Conservation (phyloP, 1,140 invertebrate species). For the Neotoxoptera formosana region DNA sequence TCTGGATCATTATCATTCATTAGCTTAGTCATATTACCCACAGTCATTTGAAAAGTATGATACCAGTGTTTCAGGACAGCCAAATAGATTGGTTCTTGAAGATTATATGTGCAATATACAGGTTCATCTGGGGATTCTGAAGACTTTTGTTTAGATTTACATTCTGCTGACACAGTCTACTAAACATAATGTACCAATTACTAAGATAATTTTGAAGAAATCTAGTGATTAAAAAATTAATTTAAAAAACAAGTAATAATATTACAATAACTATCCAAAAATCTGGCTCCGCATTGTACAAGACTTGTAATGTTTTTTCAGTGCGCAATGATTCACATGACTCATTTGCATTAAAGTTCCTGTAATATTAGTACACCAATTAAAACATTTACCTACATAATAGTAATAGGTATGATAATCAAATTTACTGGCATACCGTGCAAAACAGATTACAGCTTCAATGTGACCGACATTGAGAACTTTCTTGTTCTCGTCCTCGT, state of each 20-base stretch:
- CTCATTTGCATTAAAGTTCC: constrained; percentile 38
- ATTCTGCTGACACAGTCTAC: constrained; percentile 46
- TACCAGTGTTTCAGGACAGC: constrained; percentile 51
- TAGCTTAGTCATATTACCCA: constrained; percentile 29
- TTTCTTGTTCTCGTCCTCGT: constrained; percentile 47
- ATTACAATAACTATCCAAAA: constrained; percentile 56
- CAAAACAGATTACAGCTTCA: constrained; percentile 56
- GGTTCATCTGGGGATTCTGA: constrained; percentile 22
- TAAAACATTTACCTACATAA: background rate
- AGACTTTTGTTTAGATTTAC: constrained; percentile 36
- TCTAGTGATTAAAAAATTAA: background rate
- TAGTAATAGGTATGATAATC: background rate
- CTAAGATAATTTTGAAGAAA: background rate
- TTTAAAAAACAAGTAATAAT: background rate
- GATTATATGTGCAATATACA: constrained; percentile 52
- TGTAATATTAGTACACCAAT: background rate
- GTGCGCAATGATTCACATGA: constrained; percentile 49
- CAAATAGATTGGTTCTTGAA: constrained; percentile 53
- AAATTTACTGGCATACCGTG: background rate
- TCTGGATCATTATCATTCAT: constrained; percentile 47
- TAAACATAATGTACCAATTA: constrained; percentile 14
- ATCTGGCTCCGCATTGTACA: constrained; percentile 40
- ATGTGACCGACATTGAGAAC: constrained; percentile 48
- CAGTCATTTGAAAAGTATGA: constrained; percentile 48
- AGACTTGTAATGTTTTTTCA: constrained; percentile 38